Evolutionary conservation across 2,888 invertebrate species (phyloP).

Genomic region (Heliconius erato): DNA sequence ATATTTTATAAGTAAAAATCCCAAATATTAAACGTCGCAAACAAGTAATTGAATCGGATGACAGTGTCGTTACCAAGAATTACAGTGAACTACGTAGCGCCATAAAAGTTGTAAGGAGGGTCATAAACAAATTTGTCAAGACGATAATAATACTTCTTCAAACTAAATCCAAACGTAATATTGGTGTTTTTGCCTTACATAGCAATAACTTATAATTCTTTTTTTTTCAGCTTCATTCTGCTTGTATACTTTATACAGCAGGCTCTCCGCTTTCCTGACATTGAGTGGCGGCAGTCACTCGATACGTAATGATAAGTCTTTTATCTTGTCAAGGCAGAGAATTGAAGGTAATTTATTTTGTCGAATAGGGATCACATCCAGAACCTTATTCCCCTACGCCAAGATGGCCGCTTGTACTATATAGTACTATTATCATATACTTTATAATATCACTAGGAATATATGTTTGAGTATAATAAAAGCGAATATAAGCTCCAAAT

Average conservation of each 20-base stretch:
- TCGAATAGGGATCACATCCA: no score
- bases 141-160: constrained; percentile 26
- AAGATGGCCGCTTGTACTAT: background rate
- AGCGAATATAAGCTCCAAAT: constrained; percentile 16
- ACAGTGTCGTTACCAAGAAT: constrained; percentile 51
- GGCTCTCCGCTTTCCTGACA: no score
- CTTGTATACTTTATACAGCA: background rate
- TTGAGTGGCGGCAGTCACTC: no score
- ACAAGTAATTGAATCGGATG: background rate
- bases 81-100: constrained; percentile 51
- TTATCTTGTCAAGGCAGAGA: no score
- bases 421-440: background rate
- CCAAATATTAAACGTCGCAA: background rate
- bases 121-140: constrained; percentile 48
- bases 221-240: background rate
- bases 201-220: background rate
- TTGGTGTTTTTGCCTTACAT: background rate
- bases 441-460: background rate
- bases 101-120: constrained; percentile 49
- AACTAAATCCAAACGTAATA: background rate
- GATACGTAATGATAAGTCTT: no score
- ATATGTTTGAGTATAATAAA: constrained; percentile 9
- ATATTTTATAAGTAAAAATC: no score
- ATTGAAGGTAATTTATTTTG: no score
- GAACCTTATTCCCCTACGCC: no score